phyloP scores from a whole-genome alignment of 2,797 vertebrate species.

The Gymnoscopelus microlampas region DNA sequence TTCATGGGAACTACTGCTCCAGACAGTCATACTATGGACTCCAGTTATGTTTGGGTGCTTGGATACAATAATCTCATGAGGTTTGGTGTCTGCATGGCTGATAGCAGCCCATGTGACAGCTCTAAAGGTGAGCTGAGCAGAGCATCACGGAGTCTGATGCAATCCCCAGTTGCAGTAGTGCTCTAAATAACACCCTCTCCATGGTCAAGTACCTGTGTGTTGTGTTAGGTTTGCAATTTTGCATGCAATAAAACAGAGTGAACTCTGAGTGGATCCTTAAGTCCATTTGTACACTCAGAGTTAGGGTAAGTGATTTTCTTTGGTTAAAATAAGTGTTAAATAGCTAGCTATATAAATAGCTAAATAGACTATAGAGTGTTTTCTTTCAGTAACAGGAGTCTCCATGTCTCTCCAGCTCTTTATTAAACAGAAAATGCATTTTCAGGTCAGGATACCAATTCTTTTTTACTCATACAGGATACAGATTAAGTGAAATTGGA shows the following conservation, averaged over 20 bases:
- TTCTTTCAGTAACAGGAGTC: no score
- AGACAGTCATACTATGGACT: neutral
- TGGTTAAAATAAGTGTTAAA: no score
- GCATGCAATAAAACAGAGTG: slow-evolving; percentile 16
- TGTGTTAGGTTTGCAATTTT: slow-evolving; percentile 38
- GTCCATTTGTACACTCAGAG: no score
- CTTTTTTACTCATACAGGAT: no score
- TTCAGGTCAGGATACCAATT: no score
- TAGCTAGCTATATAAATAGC: no score
- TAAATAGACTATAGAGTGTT: no score
- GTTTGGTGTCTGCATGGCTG: slow-evolving; percentile 48
- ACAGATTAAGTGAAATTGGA: no score
- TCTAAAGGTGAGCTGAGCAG: slow-evolving; percentile 36
- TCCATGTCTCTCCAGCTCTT: no score
- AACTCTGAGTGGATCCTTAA: no score
- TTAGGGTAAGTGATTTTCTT: no score
- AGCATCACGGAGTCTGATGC: slow-evolving; percentile 34
- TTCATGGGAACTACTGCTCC: neutral
- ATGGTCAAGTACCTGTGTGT: slow-evolving; percentile 26
- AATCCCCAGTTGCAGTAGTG: slow-evolving; percentile 42
- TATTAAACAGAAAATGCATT: no score
- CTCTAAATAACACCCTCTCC: slow-evolving; percentile 60
- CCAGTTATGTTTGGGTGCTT: slow-evolving; percentile 12
- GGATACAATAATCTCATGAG: slow-evolving; percentile 40
- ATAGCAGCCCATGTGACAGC: slow-evolving; percentile 54